Conservation (phyloP, 2,113 vertebrate species). For the Rostratula benghalensis region DNA sequence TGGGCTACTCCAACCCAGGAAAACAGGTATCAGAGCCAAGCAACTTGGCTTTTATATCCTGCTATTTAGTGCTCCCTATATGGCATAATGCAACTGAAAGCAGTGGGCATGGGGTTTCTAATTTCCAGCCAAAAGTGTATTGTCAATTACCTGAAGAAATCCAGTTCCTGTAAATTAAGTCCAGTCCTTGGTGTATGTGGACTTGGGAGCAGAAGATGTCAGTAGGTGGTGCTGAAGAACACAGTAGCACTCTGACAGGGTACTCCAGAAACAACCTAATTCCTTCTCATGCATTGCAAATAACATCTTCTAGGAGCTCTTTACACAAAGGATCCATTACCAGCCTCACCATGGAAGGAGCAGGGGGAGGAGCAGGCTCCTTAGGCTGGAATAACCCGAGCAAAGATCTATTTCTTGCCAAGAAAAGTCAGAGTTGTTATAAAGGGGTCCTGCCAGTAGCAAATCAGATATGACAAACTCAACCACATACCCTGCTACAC, state of each 20-base stretch:
- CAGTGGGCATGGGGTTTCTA: neutral
- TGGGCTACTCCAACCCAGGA: neutral
- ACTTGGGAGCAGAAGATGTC: neutral
- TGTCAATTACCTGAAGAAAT: neutral
- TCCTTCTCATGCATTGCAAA: conserved; percentile 9
- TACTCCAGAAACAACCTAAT: neutral
- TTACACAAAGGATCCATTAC: conserved; percentile 37
- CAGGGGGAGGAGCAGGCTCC: neutral
- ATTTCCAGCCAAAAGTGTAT: neutral
- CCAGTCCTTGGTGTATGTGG: rapidly evolving
- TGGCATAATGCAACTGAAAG: neutral
- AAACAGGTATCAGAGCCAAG: neutral
- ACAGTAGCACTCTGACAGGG: neutral
- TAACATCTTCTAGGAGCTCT: neutral
- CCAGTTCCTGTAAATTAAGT: neutral
- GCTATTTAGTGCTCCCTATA: neutral
- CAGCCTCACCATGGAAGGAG: neutral
- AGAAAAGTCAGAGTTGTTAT: neutral
- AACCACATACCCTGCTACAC: neutral
- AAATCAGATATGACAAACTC: neutral
- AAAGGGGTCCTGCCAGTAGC: neutral
- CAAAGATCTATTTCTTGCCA: neutral
- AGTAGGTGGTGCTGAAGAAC: conserved; percentile 65
- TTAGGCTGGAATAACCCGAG: neutral
- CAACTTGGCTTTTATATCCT: conserved; percentile 16